Evolutionary conservation across 2,113 vertebrate species (phyloP).

Genomic region (Megaceryle maxima): DNA sequence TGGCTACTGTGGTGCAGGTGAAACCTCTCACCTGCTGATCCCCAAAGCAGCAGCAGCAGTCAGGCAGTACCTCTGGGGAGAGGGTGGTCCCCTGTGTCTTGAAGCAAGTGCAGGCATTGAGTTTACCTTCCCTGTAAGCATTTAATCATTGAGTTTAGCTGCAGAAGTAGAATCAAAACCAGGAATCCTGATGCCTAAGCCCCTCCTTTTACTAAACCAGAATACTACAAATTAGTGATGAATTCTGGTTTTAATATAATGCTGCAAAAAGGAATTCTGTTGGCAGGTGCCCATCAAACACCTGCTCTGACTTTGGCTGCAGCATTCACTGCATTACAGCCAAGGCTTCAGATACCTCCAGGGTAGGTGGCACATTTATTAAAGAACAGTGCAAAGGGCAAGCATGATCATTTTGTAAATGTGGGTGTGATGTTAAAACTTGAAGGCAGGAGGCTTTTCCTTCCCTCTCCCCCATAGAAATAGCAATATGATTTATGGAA

Average conservation of each 20-base stretch:
- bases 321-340: not conserved
- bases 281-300: not conserved
- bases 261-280: not conserved
- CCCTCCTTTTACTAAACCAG: not conserved
- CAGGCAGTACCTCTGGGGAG: not conserved
- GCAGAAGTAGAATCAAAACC: not conserved
- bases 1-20: not conserved
- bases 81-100: not conserved
- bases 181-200: not conserved
- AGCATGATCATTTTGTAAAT: not conserved
- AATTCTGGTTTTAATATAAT: not conserved
- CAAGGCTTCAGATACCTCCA: not conserved
- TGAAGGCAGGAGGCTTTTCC: not conserved
- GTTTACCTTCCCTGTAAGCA: not conserved
- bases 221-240: not conserved
- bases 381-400: not conserved
- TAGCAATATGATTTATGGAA: not conserved
- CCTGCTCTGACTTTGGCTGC: not conserved
- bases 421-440: not conserved
- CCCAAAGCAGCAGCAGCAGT: not conserved
- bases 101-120: not conserved
- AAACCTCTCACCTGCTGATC: not conserved
- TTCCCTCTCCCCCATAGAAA: not conserved
- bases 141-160: not conserved
- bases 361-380: not conserved